These are phyloP conservation scores for Manacus vitellinus DNA, from an alignment of 2,113 vertebrate genomes.

Conservation along the genomic window DNA sequence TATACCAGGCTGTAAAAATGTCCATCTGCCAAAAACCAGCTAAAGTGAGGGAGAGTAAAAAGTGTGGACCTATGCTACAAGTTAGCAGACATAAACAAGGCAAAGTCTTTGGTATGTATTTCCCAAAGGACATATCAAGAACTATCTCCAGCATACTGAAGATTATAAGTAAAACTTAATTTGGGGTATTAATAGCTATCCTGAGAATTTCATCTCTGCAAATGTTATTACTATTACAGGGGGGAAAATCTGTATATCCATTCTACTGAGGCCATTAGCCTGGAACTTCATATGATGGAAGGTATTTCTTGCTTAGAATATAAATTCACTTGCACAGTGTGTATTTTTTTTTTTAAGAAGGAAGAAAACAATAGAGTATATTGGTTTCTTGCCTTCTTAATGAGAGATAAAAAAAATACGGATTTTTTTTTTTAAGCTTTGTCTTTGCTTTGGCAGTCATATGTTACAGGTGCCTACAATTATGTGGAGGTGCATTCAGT, in stretches of 20 bases:
- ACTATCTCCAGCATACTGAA: background rate
- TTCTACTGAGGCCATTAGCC: constrained; percentile 17
- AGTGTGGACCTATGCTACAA: background rate
- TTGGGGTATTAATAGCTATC: constrained; percentile 2
- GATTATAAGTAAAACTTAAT: background rate
- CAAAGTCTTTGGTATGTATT: background rate
- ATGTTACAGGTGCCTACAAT: background rate
- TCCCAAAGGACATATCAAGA: background rate
- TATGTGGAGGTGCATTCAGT: background rate
- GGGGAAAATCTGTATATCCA: background rate
- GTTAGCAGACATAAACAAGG: background rate
- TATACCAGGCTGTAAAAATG: background rate
- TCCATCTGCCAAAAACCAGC: background rate
- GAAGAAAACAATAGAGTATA: background rate
- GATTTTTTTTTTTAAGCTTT: background rate
- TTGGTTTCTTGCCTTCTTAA: background rate
- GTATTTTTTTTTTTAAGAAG: background rate
- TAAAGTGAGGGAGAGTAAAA: background rate
- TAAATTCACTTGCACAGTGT: background rate
- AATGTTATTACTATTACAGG: background rate
- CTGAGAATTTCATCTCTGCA: constrained; percentile 9
- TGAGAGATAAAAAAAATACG: background rate
- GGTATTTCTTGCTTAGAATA: background rate
- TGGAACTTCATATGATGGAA: background rate
- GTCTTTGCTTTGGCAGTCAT: background rate